These are phyloP conservation scores for Dryobates pubescens DNA, from an alignment of 2,797 vertebrate genomes.

Conservation along the genomic window DNA sequence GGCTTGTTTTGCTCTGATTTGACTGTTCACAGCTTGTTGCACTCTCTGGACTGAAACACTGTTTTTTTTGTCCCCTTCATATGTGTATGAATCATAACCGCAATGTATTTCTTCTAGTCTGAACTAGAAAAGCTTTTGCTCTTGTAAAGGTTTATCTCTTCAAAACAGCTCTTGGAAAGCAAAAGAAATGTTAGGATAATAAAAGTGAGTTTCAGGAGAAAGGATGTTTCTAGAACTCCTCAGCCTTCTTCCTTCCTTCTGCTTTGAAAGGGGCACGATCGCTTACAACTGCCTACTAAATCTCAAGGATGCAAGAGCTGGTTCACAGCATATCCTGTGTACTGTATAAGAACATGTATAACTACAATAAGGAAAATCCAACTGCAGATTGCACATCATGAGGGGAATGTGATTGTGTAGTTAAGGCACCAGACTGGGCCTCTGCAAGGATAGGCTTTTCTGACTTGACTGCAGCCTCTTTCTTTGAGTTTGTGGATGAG, in stretches of 20 bases:
- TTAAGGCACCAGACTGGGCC: not conserved
- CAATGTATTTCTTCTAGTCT: not conserved
- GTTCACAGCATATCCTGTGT: not conserved
- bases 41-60: not conserved
- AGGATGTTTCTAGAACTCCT: slow-evolving; percentile 33
- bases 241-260: slow-evolving; percentile 39
- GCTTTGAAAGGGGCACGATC: slow-evolving; percentile 1
- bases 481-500: not conserved
- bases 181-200: slow-evolving; percentile 29
- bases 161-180: slow-evolving; percentile 42
- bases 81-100: not conserved
- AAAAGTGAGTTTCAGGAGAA: slow-evolving; percentile 17
- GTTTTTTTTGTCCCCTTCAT: not conserved
- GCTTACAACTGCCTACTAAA: not conserved
- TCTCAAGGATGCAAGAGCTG: not conserved
- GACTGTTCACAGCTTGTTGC: not conserved
- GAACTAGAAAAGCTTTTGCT: slow-evolving; percentile 8
- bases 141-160: slow-evolving; percentile 21
- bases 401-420: not conserved
- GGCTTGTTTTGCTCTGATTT: not conserved
- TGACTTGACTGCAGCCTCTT: not conserved
- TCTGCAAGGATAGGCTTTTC: not conserved
- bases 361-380: not conserved
- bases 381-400: not conserved
- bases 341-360: not conserved